These are phyloP conservation scores for Gavialis gangeticus DNA, from an alignment of 2,113 vertebrate species.

Conservation along the genomic window DNA sequence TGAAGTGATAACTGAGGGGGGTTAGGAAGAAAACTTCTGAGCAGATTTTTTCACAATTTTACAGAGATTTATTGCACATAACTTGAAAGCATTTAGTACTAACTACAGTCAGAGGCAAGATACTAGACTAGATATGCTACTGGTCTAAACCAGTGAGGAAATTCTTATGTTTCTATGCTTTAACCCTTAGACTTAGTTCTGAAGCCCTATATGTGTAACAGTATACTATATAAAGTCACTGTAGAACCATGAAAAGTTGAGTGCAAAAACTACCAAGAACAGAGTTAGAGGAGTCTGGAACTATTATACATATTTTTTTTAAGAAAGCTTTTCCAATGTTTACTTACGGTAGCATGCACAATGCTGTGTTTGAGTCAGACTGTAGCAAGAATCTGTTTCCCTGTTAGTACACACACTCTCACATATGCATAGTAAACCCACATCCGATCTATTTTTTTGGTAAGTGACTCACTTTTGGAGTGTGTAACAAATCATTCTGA, in stretches of 20 bases:
- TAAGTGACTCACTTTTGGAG: constrained; percentile 42
- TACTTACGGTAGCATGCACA: neutral
- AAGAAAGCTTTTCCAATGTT: neutral
- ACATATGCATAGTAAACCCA: neutral
- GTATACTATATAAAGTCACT: neutral
- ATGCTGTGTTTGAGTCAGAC: neutral
- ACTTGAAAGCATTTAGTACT: neutral
- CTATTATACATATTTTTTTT: neutral
- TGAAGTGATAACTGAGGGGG: neutral
- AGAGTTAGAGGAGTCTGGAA: neutral
- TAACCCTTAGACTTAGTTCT: neutral
- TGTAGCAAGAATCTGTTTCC: neutral
- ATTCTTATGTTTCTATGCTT: neutral
- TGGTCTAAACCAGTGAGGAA: neutral
- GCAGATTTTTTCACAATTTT: neutral
- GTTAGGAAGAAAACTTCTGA: neutral
- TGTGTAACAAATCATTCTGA: neutral
- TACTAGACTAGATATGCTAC: neutral
- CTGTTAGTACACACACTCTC: neutral
- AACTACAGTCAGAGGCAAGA: neutral
- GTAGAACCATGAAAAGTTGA: neutral
- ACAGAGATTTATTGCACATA: neutral
- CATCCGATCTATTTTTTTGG: constrained; percentile 55
- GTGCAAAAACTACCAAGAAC: neutral
- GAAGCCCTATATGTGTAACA: neutral